phyloP scores from a whole-genome alignment of 2,113 vertebrate species.

The Etheostoma spectabile region DNA sequence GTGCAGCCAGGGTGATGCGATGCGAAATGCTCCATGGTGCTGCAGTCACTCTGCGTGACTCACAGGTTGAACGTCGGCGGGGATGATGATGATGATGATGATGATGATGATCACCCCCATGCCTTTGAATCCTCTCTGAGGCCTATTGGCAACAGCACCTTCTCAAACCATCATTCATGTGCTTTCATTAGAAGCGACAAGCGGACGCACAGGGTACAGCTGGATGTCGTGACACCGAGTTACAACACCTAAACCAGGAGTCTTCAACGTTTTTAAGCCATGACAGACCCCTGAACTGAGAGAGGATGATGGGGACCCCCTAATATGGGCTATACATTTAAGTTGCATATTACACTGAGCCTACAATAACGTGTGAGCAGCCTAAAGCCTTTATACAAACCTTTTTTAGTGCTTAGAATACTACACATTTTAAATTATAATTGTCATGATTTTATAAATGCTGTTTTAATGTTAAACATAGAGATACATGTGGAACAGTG shows the following conservation, averaged over 20 bases:
- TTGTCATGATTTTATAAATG: too few species aligned
- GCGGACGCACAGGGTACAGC: not conserved
- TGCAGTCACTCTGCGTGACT: constrained; percentile 69
- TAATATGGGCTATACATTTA: too few species aligned
- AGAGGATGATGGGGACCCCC: too few species aligned
- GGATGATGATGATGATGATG: constrained; percentile 17
- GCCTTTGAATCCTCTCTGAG: not conserved
- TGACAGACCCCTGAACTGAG: too few species aligned
- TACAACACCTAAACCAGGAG: not conserved
- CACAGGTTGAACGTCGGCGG: constrained; percentile 47
- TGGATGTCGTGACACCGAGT: not conserved
- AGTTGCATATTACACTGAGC: too few species aligned
- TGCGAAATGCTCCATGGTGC: constrained; percentile 19
- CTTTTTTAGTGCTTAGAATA: too few species aligned
- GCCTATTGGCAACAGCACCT: constrained; percentile 2
- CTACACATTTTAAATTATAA: too few species aligned
- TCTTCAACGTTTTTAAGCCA: too few species aligned
- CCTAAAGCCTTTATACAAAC: too few species aligned
- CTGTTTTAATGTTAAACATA: too few species aligned
- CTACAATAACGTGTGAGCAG: too few species aligned
- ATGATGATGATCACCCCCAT: constrained; percentile 12
- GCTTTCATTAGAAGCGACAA: accelerated
- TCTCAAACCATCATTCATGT: not conserved
- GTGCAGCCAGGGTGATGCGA: constrained; percentile 1
- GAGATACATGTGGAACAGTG: too few species aligned